Evolutionary conservation across 2,797 vertebrate species (phyloP).

Genomic region (Adrianichthys oophorus): DNA sequence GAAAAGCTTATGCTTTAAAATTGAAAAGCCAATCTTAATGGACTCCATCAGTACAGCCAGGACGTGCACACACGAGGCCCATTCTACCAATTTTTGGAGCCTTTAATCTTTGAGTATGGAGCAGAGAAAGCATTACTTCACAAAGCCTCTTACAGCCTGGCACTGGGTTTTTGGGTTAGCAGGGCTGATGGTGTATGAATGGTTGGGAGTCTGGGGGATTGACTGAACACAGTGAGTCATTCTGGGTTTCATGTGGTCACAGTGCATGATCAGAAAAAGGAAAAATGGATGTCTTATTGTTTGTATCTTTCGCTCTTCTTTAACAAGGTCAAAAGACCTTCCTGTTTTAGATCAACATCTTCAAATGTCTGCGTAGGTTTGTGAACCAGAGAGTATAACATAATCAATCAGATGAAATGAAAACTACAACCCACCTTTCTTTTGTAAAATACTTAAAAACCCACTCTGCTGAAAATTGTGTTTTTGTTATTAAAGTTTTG

Average conservation of each 20-base stretch:
- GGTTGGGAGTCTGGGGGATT: conserved; percentile 22
- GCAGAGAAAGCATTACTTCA: conserved; percentile 21
- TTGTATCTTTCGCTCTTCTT: too few species aligned
- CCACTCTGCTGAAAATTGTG: too few species aligned
- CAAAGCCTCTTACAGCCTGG: conserved; percentile 23
- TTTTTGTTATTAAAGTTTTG: too few species aligned
- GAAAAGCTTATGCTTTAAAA: background rate
- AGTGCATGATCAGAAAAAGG: too few species aligned
- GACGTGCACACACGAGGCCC: conserved; percentile 11
- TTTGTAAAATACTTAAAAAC: too few species aligned
- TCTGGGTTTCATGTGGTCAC: background rate
- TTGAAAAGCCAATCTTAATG: background rate
- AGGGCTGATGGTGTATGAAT: conserved; percentile 21
- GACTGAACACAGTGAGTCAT: background rate
- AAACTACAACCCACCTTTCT: too few species aligned
- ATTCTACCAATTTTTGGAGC: conserved; percentile 60
- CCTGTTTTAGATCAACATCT: too few species aligned
- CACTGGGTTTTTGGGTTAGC: conserved; percentile 31
- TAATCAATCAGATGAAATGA: too few species aligned
- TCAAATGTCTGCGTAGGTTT: too few species aligned
- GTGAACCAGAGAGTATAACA: too few species aligned
- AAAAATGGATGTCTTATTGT: too few species aligned
- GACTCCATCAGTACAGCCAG: background rate
- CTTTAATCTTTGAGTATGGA: conserved; percentile 67
- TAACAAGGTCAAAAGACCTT: too few species aligned